Evolutionary conservation across 2,797 vertebrate genomes (phyloP).

Genomic region (Tympanoctomys barrerae): DNA sequence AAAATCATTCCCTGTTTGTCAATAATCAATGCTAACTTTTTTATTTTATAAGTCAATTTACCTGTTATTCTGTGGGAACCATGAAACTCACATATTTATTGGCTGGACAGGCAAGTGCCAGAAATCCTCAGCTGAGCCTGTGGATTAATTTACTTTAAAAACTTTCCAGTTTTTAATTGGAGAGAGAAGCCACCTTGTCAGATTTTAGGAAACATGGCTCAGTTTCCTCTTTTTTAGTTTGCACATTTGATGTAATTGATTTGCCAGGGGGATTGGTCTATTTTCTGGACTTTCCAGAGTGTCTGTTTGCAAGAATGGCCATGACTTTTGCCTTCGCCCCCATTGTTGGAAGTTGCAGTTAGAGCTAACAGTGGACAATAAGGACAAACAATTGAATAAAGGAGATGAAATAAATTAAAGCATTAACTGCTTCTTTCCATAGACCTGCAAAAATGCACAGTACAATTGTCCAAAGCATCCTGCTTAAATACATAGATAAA

Average conservation of each 20-base stretch:
- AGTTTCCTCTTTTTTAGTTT: not conserved
- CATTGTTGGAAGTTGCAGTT: not conserved
- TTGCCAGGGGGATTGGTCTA: not conserved
- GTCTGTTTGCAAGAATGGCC: not conserved
- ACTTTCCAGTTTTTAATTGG: not conserved
- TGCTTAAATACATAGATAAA: too few relatives aligned
- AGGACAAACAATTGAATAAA: too few relatives aligned
- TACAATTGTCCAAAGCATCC: too few relatives aligned
- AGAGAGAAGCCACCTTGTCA: not conserved
- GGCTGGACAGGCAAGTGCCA: not conserved
- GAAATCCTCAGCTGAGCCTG: not conserved
- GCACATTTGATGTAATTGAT: not conserved
- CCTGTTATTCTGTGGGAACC: not conserved
- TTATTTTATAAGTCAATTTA: not conserved
- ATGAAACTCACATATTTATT: not conserved
- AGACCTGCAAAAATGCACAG: too few relatives aligned
- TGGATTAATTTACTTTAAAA: too few relatives aligned
- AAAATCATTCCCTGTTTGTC: not conserved
- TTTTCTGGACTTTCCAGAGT: not conserved
- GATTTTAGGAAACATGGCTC: not conserved
- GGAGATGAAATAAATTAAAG: too few relatives aligned
- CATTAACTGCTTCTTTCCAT: too few relatives aligned
- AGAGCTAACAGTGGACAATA: not conserved
- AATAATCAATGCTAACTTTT: slow-evolving; percentile 36
- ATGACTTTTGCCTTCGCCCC: not conserved